A percentile compares a stretch with the other conserved stretches of the same genome.
Evolutionary conservation across 2,888 invertebrate genomes (phyloP).

Genomic region (Mantis religiosa): DNA sequence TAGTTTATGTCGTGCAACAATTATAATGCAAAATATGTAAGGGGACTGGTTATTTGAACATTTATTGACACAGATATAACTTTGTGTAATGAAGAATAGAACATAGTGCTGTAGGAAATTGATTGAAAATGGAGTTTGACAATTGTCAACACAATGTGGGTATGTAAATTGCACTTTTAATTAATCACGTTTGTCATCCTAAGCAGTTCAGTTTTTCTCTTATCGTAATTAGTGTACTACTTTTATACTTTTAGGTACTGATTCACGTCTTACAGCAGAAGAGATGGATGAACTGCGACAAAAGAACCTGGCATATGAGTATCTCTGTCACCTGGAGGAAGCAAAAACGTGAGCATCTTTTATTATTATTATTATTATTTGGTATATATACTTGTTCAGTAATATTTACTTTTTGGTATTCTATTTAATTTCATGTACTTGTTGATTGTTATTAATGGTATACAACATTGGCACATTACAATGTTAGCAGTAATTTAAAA

Average conservation of each 20-base stretch:
- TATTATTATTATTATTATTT: not conserved
- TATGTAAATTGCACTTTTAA: not conserved
- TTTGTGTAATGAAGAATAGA: too few relatives aligned
- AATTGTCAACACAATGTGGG: not conserved
- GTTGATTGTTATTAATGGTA: too few relatives aligned
- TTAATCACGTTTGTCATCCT: not conserved
- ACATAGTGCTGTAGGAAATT: not conserved
- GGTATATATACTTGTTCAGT: too few relatives aligned
- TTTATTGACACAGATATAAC: too few relatives aligned
- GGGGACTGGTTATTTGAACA: too few relatives aligned
- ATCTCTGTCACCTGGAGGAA: conserved; percentile 73
- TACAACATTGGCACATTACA: too few relatives aligned
- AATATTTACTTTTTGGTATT: too few relatives aligned
- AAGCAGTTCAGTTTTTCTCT: not conserved
- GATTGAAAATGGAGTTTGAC: not conserved
- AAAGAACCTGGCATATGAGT: conserved; percentile 71
- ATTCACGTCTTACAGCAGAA: conserved; percentile 49
- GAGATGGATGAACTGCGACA: conserved; percentile 71
- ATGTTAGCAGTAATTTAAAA: not conserved
- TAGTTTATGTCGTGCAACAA: not conserved
- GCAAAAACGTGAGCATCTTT: conserved; percentile 57
- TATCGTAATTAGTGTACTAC: not conserved
- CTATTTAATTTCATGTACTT: too few relatives aligned
- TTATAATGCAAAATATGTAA: not conserved
- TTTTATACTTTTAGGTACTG: not conserved